phyloP scores from a whole-genome alignment of 2,113 vertebrate genomes.

The Thunnus thynnus region DNA sequence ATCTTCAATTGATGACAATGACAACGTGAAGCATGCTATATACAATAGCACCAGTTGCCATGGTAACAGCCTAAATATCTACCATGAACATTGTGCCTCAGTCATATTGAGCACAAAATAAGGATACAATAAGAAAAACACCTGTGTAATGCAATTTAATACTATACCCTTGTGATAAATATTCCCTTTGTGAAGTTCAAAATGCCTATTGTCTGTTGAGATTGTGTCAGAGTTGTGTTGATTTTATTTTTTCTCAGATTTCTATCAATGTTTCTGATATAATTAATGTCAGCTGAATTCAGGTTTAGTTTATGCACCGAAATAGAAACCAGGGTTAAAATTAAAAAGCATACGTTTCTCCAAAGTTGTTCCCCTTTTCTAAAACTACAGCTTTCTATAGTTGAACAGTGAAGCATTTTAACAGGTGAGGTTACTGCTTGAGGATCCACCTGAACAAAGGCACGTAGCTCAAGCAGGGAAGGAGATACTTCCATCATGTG shows the following conservation, averaged over 20 bases:
- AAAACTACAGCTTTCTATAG: no score
- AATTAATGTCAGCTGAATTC: no score
- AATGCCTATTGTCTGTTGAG: no score
- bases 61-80: not conserved
- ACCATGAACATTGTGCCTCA: not conserved
- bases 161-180: no score
- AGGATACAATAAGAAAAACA: not conserved
- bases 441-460: not conserved
- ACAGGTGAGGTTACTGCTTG: not conserved
- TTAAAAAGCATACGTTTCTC: no score
- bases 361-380: not conserved
- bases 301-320: no score
- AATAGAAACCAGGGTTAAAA: no score
- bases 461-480: constrained; percentile 13
- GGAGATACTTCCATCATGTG: constrained; percentile 35
- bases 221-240: no score
- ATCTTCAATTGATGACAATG: not conserved
- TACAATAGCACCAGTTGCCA: not conserved
- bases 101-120: not conserved
- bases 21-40: not conserved
- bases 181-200: no score
- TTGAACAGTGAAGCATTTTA: not conserved
- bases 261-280: no score
- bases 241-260: no score
- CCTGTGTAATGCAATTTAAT: no score